Conservation (phyloP, 2,113 vertebrate species). For the Nothoprocta perdicaria region DNA sequence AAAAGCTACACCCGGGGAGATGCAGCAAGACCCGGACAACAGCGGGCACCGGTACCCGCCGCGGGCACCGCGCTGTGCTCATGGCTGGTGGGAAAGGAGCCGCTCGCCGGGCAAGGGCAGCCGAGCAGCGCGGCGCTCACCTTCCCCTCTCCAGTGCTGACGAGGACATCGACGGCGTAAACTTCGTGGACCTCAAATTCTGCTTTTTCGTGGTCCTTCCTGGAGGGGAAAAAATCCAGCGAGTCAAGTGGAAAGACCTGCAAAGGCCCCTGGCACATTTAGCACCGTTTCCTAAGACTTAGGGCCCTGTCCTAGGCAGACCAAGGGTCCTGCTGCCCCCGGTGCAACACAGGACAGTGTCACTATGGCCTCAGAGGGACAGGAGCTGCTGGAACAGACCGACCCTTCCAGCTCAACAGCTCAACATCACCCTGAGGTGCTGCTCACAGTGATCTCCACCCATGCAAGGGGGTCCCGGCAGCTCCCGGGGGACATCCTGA, state of each 20-base stretch:
- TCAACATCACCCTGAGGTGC: not conserved
- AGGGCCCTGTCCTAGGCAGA: not conserved
- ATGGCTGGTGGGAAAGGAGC: accelerated
- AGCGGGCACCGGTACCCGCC: not conserved
- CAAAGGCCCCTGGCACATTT: not conserved
- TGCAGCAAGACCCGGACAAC: accelerated
- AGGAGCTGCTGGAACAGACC: not conserved
- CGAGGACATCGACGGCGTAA: slow-evolving; percentile 94
- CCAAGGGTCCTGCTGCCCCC: not conserved
- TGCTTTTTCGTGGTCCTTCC: slow-evolving; percentile 98
- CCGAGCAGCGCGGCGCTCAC: slow-evolving; percentile 67
- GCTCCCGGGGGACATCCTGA: not conserved
- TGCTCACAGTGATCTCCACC: accelerated
- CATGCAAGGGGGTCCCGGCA: not conserved
- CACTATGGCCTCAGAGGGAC: accelerated
- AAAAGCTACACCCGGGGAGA: not conserved
- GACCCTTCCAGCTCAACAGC: not conserved
- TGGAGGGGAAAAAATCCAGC: slow-evolving; percentile 43
- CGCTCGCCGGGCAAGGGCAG: too few relatives aligned
- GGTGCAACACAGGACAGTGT: not conserved
- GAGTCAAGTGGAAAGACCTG: not conserved
- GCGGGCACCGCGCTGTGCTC: not conserved
- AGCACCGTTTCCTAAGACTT: not conserved
- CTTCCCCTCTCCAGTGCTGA: slow-evolving; percentile 98
- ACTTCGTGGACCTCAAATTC: slow-evolving; percentile 98